Evolutionary conservation across 2,888 invertebrate species (phyloP).

Genomic region (Meliscaeva auricollis): DNA sequence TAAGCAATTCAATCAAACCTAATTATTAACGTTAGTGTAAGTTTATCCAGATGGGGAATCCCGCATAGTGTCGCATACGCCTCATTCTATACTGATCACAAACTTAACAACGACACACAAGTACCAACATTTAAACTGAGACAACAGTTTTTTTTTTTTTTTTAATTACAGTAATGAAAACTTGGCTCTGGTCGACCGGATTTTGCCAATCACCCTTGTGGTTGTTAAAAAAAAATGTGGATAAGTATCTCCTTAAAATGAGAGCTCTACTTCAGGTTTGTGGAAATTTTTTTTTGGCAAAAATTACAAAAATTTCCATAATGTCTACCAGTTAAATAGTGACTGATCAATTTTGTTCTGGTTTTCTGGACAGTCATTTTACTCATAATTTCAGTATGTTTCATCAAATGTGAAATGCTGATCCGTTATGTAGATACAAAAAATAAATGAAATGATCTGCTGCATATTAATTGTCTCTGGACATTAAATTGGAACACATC

Average conservation of each 20-base stretch:
- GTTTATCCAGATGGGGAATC: neutral
- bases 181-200: neutral
- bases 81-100: constrained; percentile 14
- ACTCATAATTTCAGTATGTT: neutral
- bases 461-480: too few species aligned
- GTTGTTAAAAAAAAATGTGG: constrained; percentile 14
- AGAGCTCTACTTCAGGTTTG: constrained; percentile 43
- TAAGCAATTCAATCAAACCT: neutral
- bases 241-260: constrained; percentile 29
- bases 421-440: constrained; percentile 9
- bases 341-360: neutral
- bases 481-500: too few species aligned
- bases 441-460: neutral
- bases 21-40: too few species aligned
- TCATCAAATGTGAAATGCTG: neutral
- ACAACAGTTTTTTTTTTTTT: constrained; percentile 32
- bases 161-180: constrained; percentile 11
- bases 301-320: constrained; percentile 9
- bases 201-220: neutral
- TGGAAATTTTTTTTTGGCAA: constrained; percentile 5
- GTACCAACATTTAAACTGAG: neutral
- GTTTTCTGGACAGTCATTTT: neutral
- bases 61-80: constrained; percentile 9
- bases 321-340: neutral
- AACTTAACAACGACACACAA: neutral